phyloP scores from a whole-genome alignment of 2,888 invertebrate genomes.

The Campoplex nolae region DNA sequence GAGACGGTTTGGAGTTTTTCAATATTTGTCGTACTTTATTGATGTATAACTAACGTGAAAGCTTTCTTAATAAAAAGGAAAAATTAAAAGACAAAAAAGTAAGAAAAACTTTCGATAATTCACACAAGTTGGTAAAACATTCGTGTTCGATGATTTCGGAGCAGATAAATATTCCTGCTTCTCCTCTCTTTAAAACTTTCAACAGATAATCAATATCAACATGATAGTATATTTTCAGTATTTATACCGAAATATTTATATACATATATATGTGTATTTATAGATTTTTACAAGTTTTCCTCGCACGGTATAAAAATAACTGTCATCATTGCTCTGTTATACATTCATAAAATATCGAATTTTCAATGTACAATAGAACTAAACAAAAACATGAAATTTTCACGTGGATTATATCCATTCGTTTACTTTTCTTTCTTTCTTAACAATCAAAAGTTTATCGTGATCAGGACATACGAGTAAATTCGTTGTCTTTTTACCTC shows the following conservation, averaged over 20 bases:
- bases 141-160: not conserved
- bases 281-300: conserved; percentile 71
- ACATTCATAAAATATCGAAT: conserved; percentile 73
- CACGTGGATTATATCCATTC: conserved; percentile 17
- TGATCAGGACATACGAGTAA: not conserved
- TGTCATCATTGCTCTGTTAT: conserved; percentile 75
- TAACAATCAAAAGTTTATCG: conserved; percentile 65
- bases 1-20: conserved; percentile 46
- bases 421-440: conserved; percentile 34
- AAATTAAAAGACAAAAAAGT: conserved; percentile 19
- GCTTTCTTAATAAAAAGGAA: conserved; percentile 60
- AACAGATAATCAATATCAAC: conserved; percentile 62
- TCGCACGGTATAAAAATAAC: conserved; percentile 77
- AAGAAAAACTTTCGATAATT: conserved; percentile 49
- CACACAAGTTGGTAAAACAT: conserved; percentile 43
- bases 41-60: conserved; percentile 60
- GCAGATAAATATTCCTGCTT: not conserved
- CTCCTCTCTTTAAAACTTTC: conserved; percentile 27
- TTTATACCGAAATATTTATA: conserved; percentile 41
- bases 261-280: conserved; percentile 59
- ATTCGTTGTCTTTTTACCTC: not conserved
- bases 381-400: conserved; percentile 51
- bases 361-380: conserved; percentile 68
- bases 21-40: conserved; percentile 49
- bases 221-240: conserved; percentile 54